Conservation (phyloP, 2,888 invertebrate genomes). For the Philhelius pedissequus region DNA sequence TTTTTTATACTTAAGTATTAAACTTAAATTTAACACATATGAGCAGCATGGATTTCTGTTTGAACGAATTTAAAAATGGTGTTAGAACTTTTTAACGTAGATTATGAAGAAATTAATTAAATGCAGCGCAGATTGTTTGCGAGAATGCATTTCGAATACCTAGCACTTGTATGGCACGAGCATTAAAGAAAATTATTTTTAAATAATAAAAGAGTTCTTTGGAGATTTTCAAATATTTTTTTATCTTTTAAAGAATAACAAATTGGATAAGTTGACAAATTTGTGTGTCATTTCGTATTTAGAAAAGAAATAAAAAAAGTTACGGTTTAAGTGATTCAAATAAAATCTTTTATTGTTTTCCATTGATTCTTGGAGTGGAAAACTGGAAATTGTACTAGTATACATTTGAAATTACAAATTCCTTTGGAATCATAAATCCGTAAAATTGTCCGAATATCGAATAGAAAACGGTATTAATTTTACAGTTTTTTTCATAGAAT, state of each 20-base stretch:
- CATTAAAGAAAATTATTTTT: slow-evolving; percentile 1
- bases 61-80: slow-evolving; percentile 28
- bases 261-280: neutral
- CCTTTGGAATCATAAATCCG: too few species aligned
- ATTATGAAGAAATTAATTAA: neutral
- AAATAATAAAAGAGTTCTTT: slow-evolving; percentile 41
- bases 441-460: too few species aligned
- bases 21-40: slow-evolving; percentile 38
- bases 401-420: too few species aligned
- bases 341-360: too few species aligned
- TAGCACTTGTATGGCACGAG: slow-evolving; percentile 64
- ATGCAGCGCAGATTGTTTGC: slow-evolving; percentile 39
- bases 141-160: slow-evolving; percentile 9
- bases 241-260: neutral
- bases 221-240: slow-evolving; percentile 42
- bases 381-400: too few species aligned
- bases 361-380: too few species aligned
- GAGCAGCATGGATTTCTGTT: slow-evolving; percentile 46
- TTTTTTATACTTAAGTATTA: neutral
- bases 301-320: neutral
- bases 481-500: too few species aligned
- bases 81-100: neutral
- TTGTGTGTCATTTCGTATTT: neutral
- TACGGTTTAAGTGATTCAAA: too few species aligned
- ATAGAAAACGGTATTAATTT: too few species aligned